phyloP scores from a whole-genome alignment of 2,888 invertebrate genomes.

The Aquatica leii region DNA sequence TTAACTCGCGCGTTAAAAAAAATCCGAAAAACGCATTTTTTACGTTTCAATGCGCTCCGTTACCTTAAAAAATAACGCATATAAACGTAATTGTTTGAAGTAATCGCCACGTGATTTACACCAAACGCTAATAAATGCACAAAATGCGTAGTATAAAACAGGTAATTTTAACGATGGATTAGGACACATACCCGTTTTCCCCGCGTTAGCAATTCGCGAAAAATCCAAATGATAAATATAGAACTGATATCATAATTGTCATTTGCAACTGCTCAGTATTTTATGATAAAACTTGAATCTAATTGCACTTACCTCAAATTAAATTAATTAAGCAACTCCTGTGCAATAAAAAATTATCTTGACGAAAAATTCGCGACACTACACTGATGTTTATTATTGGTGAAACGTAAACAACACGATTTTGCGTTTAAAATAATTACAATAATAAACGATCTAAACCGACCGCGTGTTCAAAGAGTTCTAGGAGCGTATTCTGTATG shows the following conservation, averaged over 20 bases:
- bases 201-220: background rate
- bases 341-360: background rate
- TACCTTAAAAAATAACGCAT: no score
- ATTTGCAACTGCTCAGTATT: conserved; percentile 3
- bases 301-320: background rate
- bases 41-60: no score
- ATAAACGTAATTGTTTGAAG: background rate
- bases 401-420: background rate
- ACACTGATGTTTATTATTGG: conserved; percentile 14
- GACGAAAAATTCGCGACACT: background rate
- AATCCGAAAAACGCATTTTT: no score
- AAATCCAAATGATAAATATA: conserved; percentile 21
- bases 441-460: conserved; percentile 12
- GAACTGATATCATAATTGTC: conserved; percentile 25
- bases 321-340: background rate
- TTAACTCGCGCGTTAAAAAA: no score
- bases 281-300: no score
- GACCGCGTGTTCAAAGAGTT: conserved; percentile 31
- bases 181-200: conserved; percentile 12
- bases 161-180: conserved; percentile 25
- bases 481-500: conserved; percentile 29
- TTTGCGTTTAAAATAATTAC: background rate
- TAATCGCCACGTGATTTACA: background rate
- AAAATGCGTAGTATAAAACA: background rate
- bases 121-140: background rate